Evolutionary conservation across 2,888 invertebrate species (phyloP).

Genomic region (Tanypteryx hageni): DNA sequence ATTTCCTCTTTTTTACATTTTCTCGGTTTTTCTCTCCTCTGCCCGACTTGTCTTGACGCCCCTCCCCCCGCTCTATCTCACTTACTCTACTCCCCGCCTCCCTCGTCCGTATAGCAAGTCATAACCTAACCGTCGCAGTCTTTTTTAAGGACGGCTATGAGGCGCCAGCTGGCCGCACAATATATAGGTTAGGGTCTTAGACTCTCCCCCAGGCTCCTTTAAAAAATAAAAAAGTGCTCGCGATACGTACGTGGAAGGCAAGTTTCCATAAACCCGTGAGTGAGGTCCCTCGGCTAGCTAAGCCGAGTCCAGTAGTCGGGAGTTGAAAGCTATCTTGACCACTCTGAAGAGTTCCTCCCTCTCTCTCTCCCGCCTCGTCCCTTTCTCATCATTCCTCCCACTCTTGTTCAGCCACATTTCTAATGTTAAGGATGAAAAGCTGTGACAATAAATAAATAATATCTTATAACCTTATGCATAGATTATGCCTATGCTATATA

Average conservation of each 20-base stretch:
- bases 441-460: too few relatives aligned
- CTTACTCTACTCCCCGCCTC: too few relatives aligned
- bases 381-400: neutral
- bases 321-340: neutral
- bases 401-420: neutral
- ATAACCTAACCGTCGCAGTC: neutral
- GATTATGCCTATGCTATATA: too few relatives aligned
- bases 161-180: slow-evolving; percentile 46
- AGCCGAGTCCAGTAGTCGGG: neutral
- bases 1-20: too few relatives aligned
- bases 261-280: slow-evolving; percentile 50
- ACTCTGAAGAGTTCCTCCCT: neutral
- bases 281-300: too few relatives aligned
- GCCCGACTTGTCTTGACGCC: too few relatives aligned
- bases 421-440: too few relatives aligned
- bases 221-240: neutral
- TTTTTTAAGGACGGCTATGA: slow-evolving; percentile 36
- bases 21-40: too few relatives aligned
- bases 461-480: too few relatives aligned
- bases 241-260: slow-evolving; percentile 15
- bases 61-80: too few relatives aligned
- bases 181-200: slow-evolving; percentile 56
- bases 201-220: slow-evolving; percentile 6
- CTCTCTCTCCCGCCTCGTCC: neutral
- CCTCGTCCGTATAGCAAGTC: neutral